Base-by-base conservation (phyloP, 35 echinoderm and acorn worm genomes). In the Diadema setosum region DNA sequence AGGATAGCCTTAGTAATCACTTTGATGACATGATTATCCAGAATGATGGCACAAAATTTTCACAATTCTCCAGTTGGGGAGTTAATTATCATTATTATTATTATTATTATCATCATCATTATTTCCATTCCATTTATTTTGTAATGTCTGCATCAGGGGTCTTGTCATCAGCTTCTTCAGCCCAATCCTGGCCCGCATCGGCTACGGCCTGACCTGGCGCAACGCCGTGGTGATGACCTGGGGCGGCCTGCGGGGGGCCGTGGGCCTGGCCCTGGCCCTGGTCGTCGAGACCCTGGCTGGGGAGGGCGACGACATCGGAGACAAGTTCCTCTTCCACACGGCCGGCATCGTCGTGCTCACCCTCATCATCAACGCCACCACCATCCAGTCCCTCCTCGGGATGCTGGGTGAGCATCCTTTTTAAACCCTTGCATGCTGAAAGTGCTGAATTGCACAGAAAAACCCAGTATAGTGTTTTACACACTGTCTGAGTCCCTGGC, bases 211-310 rank as follows among this genome's bases (percentile, higher is more conserved):
- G 25, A 82, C 92, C 31, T 99, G 96, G 96, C 93, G 90, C 16
- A 99, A 99, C 81, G 96, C 81, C 0, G 96, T 94, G n/a, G 90
- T 99, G 44, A 88, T 99, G 86, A 95, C 96, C 0, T 99, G 96
- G 96, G 93, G 96, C 26, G 96, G 96, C 24, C 90, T 99, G 3
- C 80, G 96, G 7, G 96, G 96, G 4, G 96, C 96, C 17, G 96
- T 99, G 39, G 89, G 96, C 31, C 73, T 99, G 32, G 96, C 96
- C 20, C 58, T 99, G 82, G 92, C 96, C 29, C 89, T 99, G 2
- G 70, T 99, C 0, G 96, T 95, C 0, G 74, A 80, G 11, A 73
- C 88, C 45, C 32, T 46, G 20, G 89, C 75, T 29, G 52, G 93
- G 3, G 86, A 92, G 20, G 58, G 80, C 3, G 44, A 78, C 6